Percentiles rank a stretch among this genome's conserved stretches.
Evolutionary conservation across 2,888 invertebrate species (phyloP).

Genomic region (Drosophila vallismaia): DNA sequence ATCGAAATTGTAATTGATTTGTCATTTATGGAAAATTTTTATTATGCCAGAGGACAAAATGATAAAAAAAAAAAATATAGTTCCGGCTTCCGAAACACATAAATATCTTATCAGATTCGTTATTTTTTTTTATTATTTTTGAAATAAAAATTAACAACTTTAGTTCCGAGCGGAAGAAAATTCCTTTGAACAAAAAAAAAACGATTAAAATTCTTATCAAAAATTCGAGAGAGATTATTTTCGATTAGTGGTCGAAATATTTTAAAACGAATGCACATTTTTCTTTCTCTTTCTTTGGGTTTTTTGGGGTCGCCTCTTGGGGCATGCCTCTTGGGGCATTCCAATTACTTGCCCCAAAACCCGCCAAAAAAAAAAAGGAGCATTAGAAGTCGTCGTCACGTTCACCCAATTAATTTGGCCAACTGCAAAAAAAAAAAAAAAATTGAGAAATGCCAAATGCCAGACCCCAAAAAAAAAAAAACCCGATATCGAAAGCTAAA

Average conservation of each 20-base stretch:
- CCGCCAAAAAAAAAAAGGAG: neutral
- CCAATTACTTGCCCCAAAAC: neutral
- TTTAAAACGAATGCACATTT: neutral
- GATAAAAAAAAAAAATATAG: neutral
- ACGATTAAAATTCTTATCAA: too few relatives aligned
- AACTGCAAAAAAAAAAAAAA: slow-evolving; percentile 19
- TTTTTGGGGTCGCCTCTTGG: neutral
- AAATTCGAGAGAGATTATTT: too few relatives aligned
- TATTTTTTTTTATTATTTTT: too few relatives aligned
- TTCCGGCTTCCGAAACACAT: too few relatives aligned
- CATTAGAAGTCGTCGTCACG: slow-evolving; percentile 23
- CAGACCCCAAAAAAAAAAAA: slow-evolving; percentile 3
- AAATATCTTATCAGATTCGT: too few relatives aligned
- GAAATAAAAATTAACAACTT: too few relatives aligned
- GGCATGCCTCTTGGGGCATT: neutral
- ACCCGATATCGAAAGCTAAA: slow-evolving; percentile 40
- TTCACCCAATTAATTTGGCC: slow-evolving; percentile 49
- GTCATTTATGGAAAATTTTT: neutral
- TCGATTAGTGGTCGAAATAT: too few relatives aligned
- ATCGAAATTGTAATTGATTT: neutral
- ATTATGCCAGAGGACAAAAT: neutral
- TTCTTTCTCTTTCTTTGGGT: neutral
- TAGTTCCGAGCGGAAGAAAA: too few relatives aligned
- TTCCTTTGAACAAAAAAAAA: too few relatives aligned
- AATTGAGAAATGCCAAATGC: slow-evolving; percentile 21